Evolutionary conservation across 92 coral and sea anemone species (phyloP).

Genomic region (Umimayanthus kanabou): DNA sequence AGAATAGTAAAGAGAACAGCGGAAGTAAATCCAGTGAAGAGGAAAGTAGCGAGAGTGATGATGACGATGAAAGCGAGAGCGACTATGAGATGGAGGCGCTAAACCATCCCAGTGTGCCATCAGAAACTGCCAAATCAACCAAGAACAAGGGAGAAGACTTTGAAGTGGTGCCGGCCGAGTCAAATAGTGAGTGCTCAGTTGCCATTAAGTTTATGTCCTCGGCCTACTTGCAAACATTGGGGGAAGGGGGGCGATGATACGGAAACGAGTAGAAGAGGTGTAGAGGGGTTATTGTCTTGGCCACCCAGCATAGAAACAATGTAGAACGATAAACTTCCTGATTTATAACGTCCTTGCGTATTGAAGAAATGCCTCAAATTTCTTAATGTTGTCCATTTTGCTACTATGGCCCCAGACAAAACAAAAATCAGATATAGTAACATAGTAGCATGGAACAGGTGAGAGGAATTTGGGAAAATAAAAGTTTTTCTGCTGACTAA

Average conservation of each 20-base stretch:
- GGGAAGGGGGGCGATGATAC: neutral
- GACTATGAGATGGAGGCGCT: conserved; percentile 74
- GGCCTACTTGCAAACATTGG: neutral
- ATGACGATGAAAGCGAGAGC: conserved; percentile 66
- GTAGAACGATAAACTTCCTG: too few relatives aligned
- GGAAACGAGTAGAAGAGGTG: neutral
- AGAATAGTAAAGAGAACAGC: neutral
- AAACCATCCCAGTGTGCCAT: conserved; percentile 22
- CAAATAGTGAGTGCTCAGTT: conserved; percentile 46
- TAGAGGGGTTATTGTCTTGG: too few relatives aligned
- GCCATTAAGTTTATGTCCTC: neutral
- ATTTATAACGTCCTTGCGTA: too few relatives aligned
- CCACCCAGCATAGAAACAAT: too few relatives aligned
- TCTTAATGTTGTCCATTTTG: too few relatives aligned
- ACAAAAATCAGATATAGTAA: too few relatives aligned
- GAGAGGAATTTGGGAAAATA: too few relatives aligned
- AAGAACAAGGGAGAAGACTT: conserved; percentile 63
- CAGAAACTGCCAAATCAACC: conserved; percentile 22
- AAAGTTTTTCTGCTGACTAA: too few relatives aligned
- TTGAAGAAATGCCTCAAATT: too few relatives aligned
- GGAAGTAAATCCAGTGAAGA: neutral
- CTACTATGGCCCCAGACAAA: too few relatives aligned
- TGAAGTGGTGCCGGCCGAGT: conserved; percentile 85
- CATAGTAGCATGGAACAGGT: too few relatives aligned
- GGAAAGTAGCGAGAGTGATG: conserved; percentile 27